Conservation (phyloP, 1,140 invertebrate species). For the Trichomalopsis sarcophagae region DNA sequence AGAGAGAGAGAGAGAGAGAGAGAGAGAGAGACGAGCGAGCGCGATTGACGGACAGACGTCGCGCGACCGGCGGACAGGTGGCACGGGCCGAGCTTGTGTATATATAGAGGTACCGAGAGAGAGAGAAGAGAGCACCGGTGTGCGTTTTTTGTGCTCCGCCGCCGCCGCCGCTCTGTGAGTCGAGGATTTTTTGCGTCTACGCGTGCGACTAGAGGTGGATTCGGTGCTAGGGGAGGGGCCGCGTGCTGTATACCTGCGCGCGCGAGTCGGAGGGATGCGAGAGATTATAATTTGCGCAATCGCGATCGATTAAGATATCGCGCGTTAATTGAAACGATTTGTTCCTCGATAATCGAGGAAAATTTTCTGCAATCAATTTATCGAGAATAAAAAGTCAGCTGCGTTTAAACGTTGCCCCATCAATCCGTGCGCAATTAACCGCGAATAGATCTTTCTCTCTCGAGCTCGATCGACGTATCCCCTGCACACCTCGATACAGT, state of each 20-base stretch:
- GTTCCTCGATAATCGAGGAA: too few species aligned
- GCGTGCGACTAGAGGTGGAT: neutral
- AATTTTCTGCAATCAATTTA: too few species aligned
- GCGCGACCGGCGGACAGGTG: conserved; percentile 64
- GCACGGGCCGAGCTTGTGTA: conserved; percentile 47
- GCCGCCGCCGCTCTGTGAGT: neutral
- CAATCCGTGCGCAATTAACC: too few species aligned
- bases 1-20: conserved; percentile 44
- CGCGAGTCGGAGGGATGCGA: too few species aligned
- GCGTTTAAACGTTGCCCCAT: neutral
- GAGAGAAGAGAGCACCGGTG: neutral
- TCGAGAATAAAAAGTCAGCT: too few species aligned
- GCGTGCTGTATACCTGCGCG: neutral
- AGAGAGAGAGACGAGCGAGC: conserved; percentile 43
- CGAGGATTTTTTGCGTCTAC: neutral
- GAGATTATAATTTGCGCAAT: too few species aligned
- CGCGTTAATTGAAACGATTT: too few species aligned
- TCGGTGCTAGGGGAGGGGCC: too few species aligned
- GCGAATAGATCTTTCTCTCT: too few species aligned
- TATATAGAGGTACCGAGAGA: neutral
- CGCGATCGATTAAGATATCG: too few species aligned
- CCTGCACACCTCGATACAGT: conserved; percentile 25
- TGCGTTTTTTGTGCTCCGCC: neutral
- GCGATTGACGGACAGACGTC: conserved; percentile 57
- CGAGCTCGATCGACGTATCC: neutral